phyloP scores from a whole-genome alignment of 2,888 invertebrate genomes.

The Arctia plantaginis region DNA sequence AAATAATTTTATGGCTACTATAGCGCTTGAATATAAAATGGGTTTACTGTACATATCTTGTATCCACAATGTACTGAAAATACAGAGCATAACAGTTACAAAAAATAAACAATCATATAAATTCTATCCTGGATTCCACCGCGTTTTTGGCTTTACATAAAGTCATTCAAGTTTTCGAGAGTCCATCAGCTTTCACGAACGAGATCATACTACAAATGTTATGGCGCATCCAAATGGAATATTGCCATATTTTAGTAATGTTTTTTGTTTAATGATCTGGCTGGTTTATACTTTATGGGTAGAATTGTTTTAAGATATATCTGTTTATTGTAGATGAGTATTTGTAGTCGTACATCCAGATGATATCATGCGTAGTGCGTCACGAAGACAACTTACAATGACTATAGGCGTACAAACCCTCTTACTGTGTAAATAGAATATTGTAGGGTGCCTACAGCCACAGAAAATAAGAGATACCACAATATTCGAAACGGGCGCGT shows the following conservation, averaged over 20 bases:
- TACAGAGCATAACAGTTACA: not conserved
- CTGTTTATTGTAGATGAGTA: no score
- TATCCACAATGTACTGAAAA: not conserved
- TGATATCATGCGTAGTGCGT: no score
- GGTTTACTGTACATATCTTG: not conserved
- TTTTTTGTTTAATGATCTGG: not conserved
- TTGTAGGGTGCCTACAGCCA: no score
- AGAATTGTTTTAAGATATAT: no score
- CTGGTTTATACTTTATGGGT: not conserved
- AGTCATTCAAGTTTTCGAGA: not conserved
- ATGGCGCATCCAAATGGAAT: no score
- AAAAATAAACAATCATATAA: not conserved
- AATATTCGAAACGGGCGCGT: no score
- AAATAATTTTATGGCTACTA: not conserved
- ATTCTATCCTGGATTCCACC: not conserved
- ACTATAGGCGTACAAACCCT: no score
- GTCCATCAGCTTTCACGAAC: not conserved
- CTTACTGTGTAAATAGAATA: no score
- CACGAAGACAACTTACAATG: no score
- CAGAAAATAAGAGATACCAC: no score
- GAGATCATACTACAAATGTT: not conserved
- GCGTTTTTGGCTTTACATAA: not conserved
- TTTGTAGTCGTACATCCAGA: no score
- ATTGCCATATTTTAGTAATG: not conserved
- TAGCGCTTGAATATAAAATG: not conserved